Percentiles rank a stretch among this genome's conserved stretches.
phyloP scores from a whole-genome alignment of 2,113 vertebrate species.

The Cichladusa arquata region DNA sequence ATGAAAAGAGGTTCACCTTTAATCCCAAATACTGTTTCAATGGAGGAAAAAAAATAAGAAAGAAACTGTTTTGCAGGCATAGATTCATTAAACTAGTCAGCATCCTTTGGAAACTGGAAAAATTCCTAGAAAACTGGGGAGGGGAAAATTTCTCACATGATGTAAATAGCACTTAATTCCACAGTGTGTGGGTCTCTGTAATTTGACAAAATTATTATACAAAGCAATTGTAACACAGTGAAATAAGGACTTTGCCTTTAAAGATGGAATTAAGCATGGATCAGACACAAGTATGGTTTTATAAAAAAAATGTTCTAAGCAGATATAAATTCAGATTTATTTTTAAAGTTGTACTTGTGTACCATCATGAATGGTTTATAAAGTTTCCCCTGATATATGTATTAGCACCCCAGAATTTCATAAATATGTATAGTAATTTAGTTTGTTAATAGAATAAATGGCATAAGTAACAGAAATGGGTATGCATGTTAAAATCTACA shows the following conservation, averaged over 20 bases:
- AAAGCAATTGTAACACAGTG: not conserved
- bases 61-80: not conserved
- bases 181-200: not conserved
- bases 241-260: not conserved
- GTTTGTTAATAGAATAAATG: not conserved
- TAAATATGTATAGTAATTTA: not conserved
- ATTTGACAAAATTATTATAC: not conserved
- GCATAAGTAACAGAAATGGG: not conserved
- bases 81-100: not conserved
- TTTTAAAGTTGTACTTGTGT: not conserved
- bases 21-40: not conserved
- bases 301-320: not conserved
- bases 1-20: conserved; percentile 50
- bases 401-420: not conserved
- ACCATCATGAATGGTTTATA: not conserved
- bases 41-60: not conserved
- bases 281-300: not conserved
- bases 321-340: not conserved
- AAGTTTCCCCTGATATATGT: not conserved
- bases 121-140: not conserved
- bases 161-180: not conserved
- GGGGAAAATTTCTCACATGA: not conserved
- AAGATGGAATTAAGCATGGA: not conserved
- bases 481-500: not conserved
- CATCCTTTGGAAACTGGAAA: not conserved